Evolutionary conservation across 1,140 invertebrate species (phyloP), one percentile per base, ranked within the genome.

Genomic region (Araneus ventricosus): DNA sequence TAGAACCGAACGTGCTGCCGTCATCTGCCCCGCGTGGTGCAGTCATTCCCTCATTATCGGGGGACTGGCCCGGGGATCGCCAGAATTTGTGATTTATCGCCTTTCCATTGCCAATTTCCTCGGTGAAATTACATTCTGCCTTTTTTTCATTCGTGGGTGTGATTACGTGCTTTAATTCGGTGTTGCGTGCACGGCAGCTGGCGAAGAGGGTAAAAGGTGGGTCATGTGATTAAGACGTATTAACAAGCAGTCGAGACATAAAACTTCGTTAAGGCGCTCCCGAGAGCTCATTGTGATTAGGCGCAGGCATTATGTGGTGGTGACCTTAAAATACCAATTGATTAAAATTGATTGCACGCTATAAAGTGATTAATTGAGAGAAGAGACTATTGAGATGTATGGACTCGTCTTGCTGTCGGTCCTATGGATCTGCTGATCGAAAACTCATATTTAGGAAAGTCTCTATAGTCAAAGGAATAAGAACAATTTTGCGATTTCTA

Each of bases 1-100:
- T 59, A 87, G 14, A 34, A 20, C 30, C 30, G 67, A 75, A 75
- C 67, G 67, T 75, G 67, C 67, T 34, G 67, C 67, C 67, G 67
- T 75, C 67, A 75, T 75, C 67, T 75, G 67, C 67, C 20, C 67
- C 30, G 30, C 27, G 67, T 75, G 67, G 67, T 75, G 67, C 20
- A 75, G 67, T 75, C 67, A 75, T 75, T 75, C 67, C 67, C 67
- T 75, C 67, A 75, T 75, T 75, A 75, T 75, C 67, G 27, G 67
- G 67, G 30, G 14, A 17, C 7, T 10, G 63, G 63, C 24, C 27
- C 10, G 20, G 14, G 14, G 67, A 30, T 75, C 67, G 8, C 67
- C 27, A 75, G 67, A 75, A 75, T 75, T 30, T 10, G 67, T 75
- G 67, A 75, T 75, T 75, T 75, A 75, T 75, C 67, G 67, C 67